phyloP scores from a whole-genome alignment of 2,888 invertebrate species.

The Dermolepida albohirtum region DNA sequence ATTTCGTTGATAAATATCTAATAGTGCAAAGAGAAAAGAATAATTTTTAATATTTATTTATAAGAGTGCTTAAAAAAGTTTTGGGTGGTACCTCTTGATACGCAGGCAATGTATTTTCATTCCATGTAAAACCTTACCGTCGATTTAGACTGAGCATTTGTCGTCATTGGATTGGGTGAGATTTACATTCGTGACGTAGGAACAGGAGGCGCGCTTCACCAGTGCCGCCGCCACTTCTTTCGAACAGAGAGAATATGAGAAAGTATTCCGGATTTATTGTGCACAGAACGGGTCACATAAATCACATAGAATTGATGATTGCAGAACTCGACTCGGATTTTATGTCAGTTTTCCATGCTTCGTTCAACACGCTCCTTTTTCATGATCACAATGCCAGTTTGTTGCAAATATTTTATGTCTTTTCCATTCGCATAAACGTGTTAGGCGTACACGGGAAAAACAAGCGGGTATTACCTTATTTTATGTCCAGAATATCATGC shows the following conservation, averaged over 20 bases:
- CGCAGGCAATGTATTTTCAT: too few species aligned
- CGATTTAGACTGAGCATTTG: too few species aligned
- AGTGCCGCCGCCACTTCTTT: slow-evolving; percentile 50
- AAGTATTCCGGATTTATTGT: slow-evolving; percentile 56
- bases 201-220: slow-evolving; percentile 49
- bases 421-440: slow-evolving; percentile 27
- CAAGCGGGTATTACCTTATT: too few species aligned
- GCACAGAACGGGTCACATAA: slow-evolving; percentile 49
- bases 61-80: too few species aligned
- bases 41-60: too few species aligned
- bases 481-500: too few species aligned
- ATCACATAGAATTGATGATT: slow-evolving; percentile 53
- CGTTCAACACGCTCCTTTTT: slow-evolving; percentile 39
- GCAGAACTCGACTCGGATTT: slow-evolving; percentile 49
- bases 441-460: background rate
- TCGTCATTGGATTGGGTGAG: slow-evolving; percentile 35
- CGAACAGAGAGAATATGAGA: slow-evolving; percentile 51
- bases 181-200: slow-evolving; percentile 48
- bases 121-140: too few species aligned
- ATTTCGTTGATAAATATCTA: too few species aligned
- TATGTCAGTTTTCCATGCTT: slow-evolving; percentile 45
- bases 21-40: too few species aligned
- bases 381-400: slow-evolving; percentile 35
- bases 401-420: slow-evolving; percentile 39
- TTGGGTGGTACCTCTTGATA: too few species aligned